Base-by-base conservation (phyloP, 2,888 invertebrate genomes). In the Creontiades dilutus region DNA sequence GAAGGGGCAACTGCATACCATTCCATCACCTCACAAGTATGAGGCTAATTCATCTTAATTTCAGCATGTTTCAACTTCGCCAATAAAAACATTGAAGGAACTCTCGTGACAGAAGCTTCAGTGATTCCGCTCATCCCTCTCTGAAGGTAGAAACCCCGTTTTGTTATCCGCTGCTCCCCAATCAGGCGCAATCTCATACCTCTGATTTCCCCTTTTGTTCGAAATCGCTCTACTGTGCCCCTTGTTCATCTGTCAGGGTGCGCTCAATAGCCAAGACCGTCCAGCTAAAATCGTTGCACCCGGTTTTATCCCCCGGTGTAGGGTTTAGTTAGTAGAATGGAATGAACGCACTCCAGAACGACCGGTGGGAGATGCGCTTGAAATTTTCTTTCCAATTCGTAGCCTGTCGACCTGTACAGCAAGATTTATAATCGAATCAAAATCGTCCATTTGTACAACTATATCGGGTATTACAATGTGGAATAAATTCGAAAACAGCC, bases 151-250 rank as follows among this genome's bases (percentile, higher is more conserved):
- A 23, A 7, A 2, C 68, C 27, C 68, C 68, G 68, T 68, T 68
- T 68, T 68, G 68, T 68, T 68, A 68, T 68, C 68, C 23, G 68
- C 23, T 68, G 68, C 52, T 82, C 23, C 82, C 82, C 82, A 82
- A 82, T 82, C 82, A 82, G 27, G 47, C 82, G 23, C 82, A 27
- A 46, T 82, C 82, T 82, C 52, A 19, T 52, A 46, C 52, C 82
- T 82, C 47, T 82, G 82, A 82, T 82, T 82, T 82, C 82, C 82
- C 82, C 78, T 78, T 82, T 82, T 82, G 82, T 82, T 82, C 82
- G 23, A 82, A 82, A 82, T 82, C 82, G 47, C 82, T 82, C 48
- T 82, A 52, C 46, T 47, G 78, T 47, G 78, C 78, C 47, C 28
- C 47, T 47, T 78, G 78, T 68, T 68, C 68, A 68, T 68, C 68